Conservation (phyloP, 1,140 invertebrate genomes). For the Brachionus calyciflorus region DNA sequence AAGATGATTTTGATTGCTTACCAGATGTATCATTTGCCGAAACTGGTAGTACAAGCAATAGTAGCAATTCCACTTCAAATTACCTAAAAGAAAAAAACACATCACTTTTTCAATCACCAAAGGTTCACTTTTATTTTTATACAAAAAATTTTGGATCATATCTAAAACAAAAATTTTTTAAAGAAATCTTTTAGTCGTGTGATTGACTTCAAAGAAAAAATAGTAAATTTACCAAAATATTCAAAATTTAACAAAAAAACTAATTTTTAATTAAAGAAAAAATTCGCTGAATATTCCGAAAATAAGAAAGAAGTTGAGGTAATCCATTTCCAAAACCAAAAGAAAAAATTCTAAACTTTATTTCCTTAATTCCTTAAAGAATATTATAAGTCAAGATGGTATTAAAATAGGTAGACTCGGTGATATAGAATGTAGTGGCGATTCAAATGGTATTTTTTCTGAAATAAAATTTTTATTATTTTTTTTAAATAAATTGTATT, state of each 20-base stretch:
- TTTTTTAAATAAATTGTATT: background rate
- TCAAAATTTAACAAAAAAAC: no score
- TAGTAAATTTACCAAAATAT: background rate
- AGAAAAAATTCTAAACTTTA: no score
- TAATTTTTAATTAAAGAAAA: constrained; percentile 24
- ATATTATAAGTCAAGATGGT: background rate
- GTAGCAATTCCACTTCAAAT: background rate
- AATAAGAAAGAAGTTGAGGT: constrained; percentile 23
- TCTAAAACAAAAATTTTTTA: no score
- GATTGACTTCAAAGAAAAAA: constrained; percentile 22
- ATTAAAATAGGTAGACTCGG: background rate
- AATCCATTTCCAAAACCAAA: no score
- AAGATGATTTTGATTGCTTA: constrained; percentile 16
- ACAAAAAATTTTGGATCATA: no score
- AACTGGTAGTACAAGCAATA: background rate
- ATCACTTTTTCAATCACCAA: background rate
- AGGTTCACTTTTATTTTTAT: background rate
- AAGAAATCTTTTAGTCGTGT: background rate
- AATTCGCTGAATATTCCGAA: constrained; percentile 6
- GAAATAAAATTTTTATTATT: background rate
- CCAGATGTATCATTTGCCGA: constrained; percentile 21
- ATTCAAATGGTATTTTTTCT: background rate
- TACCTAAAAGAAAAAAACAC: no score
- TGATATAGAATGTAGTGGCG: background rate
- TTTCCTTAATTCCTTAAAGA: no score